These are phyloP conservation scores for Macaria liturata DNA, from an alignment of 2,888 invertebrate species.

Conservation along the genomic window DNA sequence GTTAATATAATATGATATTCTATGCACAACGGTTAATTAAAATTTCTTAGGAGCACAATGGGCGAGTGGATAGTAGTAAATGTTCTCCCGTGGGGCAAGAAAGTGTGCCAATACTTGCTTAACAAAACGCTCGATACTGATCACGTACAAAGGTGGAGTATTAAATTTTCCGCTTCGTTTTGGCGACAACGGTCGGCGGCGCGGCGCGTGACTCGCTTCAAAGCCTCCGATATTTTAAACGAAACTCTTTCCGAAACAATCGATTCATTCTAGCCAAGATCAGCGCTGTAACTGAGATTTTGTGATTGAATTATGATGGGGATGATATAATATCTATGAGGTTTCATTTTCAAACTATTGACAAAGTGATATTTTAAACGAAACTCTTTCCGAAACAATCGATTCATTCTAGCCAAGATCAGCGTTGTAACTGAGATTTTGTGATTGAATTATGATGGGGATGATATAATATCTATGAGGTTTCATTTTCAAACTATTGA, in stretches of 20 bases:
- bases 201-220: slow-evolving; percentile 30
- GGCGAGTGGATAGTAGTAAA: slow-evolving; percentile 41
- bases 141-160: slow-evolving; percentile 74
- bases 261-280: neutral
- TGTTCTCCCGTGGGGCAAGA: slow-evolving; percentile 59
- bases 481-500: too few species aligned
- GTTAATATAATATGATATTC: slow-evolving; percentile 46
- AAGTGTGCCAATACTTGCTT: slow-evolving; percentile 65
- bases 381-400: slow-evolving; percentile 5
- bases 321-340: too few species aligned
- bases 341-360: too few species aligned
- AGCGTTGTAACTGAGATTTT: too few species aligned
- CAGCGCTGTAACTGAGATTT: too few species aligned
- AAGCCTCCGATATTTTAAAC: slow-evolving; percentile 19
- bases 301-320: too few species aligned
- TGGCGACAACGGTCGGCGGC: slow-evolving; percentile 70
- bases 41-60: slow-evolving; percentile 53
- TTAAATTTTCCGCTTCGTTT: slow-evolving; percentile 78
- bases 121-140: slow-evolving; percentile 68
- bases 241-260: slow-evolving; percentile 6
- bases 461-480: too few species aligned
- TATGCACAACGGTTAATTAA: slow-evolving; percentile 56
- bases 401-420: neutral
- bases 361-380: too few species aligned
- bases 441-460: too few species aligned